Conservation (phyloP, 2,888 invertebrate genomes). For the Tetragnatha montana region DNA sequence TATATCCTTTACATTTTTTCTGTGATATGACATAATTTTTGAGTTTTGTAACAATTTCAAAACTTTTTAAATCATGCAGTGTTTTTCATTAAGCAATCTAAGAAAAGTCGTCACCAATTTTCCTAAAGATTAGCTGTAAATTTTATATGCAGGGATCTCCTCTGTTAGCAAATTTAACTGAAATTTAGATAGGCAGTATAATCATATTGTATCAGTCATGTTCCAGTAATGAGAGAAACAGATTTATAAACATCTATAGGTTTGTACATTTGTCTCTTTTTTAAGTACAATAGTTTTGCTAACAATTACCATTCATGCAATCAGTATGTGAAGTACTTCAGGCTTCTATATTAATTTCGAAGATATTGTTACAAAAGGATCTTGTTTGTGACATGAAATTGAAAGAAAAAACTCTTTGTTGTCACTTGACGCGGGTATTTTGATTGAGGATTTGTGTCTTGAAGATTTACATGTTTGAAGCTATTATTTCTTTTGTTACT, state of each 20-base stretch:
- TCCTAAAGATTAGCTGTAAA: background rate
- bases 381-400: too few species aligned
- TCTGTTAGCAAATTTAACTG: background rate
- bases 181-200: background rate
- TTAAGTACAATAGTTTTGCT: background rate
- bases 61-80: background rate
- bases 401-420: too few species aligned
- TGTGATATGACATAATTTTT: background rate
- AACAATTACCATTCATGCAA: background rate
- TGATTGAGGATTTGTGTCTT: too few species aligned
- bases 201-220: background rate
- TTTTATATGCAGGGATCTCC: background rate
- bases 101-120: background rate
- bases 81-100: background rate
- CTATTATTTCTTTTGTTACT: slow-evolving; percentile 3
- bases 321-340: too few species aligned
- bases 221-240: background rate
- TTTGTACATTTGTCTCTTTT: background rate
- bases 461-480: background rate
- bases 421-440: too few species aligned
- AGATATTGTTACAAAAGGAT: too few species aligned
- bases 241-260: background rate
- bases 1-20: background rate
- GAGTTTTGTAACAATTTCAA: background rate
- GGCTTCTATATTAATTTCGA: too few species aligned